Evolutionary conservation across 1,140 invertebrate species (phyloP).

Genomic region (Drosophila bipectinata): DNA sequence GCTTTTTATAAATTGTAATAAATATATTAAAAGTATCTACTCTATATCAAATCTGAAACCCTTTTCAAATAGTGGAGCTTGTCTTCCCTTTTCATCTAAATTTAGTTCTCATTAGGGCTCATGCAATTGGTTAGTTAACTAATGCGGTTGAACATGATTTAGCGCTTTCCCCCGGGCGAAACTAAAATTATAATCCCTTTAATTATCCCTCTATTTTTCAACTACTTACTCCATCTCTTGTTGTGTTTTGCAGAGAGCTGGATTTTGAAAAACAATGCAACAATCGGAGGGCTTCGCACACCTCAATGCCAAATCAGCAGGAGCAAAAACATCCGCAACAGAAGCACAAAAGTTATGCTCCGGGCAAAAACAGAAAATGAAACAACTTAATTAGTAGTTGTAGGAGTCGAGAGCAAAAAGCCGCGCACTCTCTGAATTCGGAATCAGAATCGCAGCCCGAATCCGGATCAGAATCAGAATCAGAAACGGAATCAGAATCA

Average conservation of each 20-base stretch:
- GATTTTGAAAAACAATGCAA: constrained; percentile 66
- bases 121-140: constrained; percentile 37
- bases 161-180: constrained; percentile 2
- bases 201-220: constrained; percentile 6
- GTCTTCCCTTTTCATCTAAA: not conserved
- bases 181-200: constrained; percentile 54
- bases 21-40: too few species aligned
- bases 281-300: constrained; percentile 53
- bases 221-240: not conserved
- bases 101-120: constrained; percentile 7
- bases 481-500: not conserved
- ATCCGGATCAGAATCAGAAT: not conserved
- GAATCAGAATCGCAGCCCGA: constrained; percentile 15
- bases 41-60: too few species aligned
- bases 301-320: constrained; percentile 55
- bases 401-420: constrained; percentile 53
- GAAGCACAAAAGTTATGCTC: constrained; percentile 63
- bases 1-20: too few species aligned
- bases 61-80: too few species aligned
- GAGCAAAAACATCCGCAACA: constrained; percentile 29
- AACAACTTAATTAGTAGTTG: constrained; percentile 82
- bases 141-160: constrained; percentile 38
- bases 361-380: constrained; percentile 74
- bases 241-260: constrained; percentile 35
- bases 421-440: constrained; percentile 38